Base-by-base conservation (phyloP, 2,113 vertebrate genomes). In the Dromaius novaehollandiae region DNA sequence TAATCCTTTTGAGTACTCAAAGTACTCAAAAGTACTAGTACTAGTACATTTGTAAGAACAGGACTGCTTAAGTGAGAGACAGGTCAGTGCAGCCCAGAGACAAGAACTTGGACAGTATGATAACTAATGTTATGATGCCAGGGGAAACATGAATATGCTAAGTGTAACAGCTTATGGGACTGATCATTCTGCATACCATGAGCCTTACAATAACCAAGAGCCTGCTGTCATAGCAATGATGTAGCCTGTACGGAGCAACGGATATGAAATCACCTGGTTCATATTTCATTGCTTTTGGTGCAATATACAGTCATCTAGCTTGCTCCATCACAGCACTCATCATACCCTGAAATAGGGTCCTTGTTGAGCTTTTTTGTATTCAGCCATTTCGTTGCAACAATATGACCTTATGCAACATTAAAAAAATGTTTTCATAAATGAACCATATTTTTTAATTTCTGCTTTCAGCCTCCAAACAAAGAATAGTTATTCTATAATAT, bases 401-500 rank as follows among this genome's bases (percentile, higher is more conserved):
- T 86, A 71, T 76, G 73, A 89, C 89, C 91, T 88, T 97, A 78
- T 82, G 93, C 97, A 86, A 96, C 44, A 63, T 88, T 82, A 24
- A 3, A 9, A 95, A 92, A 84, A 94, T 88, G n/a, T 71, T 90
- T 93, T 82, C 34, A 94, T 95, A 89, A 66, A 94, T 66, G 55
- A 96, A 68, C 69, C 21, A 69, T 94, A 83, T 86, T 92, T 96
- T 97, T 95, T 61, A 97, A 97, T 95, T 97, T 97, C 95, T 97
- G 81, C 96, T 94, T 95, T 96, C 85, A 93, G 63, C 55, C 66
- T 95, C 87, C 69, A 91, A 96, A 97, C 83, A 97, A 98, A 98
- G 96, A 96, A 88, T 65, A 25, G 36, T 81, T 95, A 97, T 97
- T 97, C 96, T 98, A 92, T 94, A 94, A 94, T 77, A 95, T 85